Evolutionary conservation across 1,140 invertebrate genomes (phyloP), one percentile per base, ranked within the genome.

Genomic region (Drosophila orosa): DNA sequence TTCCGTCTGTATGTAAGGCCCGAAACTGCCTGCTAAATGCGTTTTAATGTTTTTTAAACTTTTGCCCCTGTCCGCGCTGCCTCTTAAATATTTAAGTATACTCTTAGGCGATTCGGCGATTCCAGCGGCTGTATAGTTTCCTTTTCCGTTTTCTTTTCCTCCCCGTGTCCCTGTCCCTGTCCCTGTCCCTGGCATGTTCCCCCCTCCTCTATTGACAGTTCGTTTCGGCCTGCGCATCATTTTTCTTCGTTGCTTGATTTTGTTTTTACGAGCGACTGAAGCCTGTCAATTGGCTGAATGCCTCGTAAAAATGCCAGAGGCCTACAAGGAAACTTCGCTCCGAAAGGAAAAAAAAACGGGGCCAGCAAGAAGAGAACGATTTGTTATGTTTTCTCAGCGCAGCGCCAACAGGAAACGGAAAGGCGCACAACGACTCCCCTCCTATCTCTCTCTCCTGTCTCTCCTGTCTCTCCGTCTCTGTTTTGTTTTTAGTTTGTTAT

Each of bases 271-370:
- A 90, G 85, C 83, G 80, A 90, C 58, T 89, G 87, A 90, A 90
- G 80, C 87, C 87, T 90, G 87, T 90, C 87, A 90, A 90, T 90
- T 90, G 87, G 87, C 83, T 90, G 87, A 90, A 90, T 90, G 87
- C 87, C 87, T 90, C 83, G 82, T 85, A 90, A 83, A 90, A 90
- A 81, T 90, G 80, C 78, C 86, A 75, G 74, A 84, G 84, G 84
- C 81, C 80, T 80, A 84, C 74, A 72, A 65, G 59, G 27, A 44
- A 44, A 40, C 48, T 33, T 55, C 22, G 27, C 55, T 29, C 24
- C 44, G 3, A 29, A 74, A 40, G 19, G 52, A 57, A 40, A 52
- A 66, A 35, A 52, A 65, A 68, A 68, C 35, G 45, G 33, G 60
- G 40, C 59, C 65, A 69, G 47, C 58, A 17, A 39, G 42, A 19